Percentiles rank a stretch among this genome's conserved stretches.
Conservation (phyloP, 92 coral and sea anemone species). For the Montipora capitata region DNA sequence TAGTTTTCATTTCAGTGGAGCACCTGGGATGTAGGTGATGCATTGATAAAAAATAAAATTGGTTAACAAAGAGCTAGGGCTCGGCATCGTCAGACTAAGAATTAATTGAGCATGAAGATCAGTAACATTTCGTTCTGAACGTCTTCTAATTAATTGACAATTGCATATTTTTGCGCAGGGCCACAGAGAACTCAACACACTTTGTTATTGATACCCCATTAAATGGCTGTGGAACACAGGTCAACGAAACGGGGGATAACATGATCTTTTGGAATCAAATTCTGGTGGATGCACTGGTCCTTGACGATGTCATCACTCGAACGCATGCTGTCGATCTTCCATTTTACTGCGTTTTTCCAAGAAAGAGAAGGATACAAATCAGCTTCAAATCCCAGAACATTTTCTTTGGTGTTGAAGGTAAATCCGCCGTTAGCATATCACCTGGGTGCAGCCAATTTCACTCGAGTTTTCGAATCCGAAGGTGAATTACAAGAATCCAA, state of each 20-base stretch:
- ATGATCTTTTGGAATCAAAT: slow-evolving; percentile 45
- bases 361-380: slow-evolving; percentile 18
- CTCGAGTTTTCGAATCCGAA: too few relatives aligned
- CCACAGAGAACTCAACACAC: slow-evolving; percentile 40
- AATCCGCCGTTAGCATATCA: too few relatives aligned
- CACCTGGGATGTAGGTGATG: too few relatives aligned
- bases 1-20: too few relatives aligned
- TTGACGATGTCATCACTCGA: slow-evolving; percentile 37
- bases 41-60: too few relatives aligned
- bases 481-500: too few relatives aligned
- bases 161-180: not conserved
- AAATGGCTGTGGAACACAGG: slow-evolving; percentile 44
- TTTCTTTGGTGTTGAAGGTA: slow-evolving; percentile 34
- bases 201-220: slow-evolving; percentile 11
- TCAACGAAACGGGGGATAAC: slow-evolving; percentile 37
- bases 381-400: slow-evolving; percentile 8
- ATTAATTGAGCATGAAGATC: not conserved
- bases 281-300: slow-evolving; percentile 37
- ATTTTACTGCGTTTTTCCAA: slow-evolving; percentile 58
- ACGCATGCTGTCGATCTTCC: slow-evolving; percentile 34
- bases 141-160: not conserved
- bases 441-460: too few relatives aligned
- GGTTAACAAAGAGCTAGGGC: too few relatives aligned
- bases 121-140: not conserved
- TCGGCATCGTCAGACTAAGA: too few relatives aligned